Evolutionary conservation across 2,888 invertebrate species (phyloP).

Genomic region (Yponomeuta plumbellus): DNA sequence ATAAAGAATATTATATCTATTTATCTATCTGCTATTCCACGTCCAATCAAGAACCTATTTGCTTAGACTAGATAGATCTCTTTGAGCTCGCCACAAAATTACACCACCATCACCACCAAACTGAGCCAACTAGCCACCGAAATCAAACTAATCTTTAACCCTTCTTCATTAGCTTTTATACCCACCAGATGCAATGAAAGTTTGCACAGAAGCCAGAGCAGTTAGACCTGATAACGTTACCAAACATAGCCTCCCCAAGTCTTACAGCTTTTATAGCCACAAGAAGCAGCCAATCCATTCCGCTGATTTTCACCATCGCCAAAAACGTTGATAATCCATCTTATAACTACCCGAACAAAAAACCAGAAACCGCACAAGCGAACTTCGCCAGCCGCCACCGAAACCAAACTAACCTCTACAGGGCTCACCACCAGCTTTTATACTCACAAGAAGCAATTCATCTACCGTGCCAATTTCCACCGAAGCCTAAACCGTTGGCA

Average conservation of each 20-base stretch:
- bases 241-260: no score
- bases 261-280: no score
- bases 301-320: no score
- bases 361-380: no score
- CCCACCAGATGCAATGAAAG: background rate
- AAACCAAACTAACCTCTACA: background rate
- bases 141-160: background rate
- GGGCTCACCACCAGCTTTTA: background rate
- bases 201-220: slow-evolving; percentile 17
- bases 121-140: background rate
- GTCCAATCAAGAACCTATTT: no score
- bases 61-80: no score
- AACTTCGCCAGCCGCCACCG: no score
- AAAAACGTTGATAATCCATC: no score
- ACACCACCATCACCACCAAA: background rate
- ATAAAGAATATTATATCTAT: no score
- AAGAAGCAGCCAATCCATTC: no score
- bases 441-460: background rate
- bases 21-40: no score
- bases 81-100: background rate
- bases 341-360: no score
- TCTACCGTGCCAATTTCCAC: background rate
- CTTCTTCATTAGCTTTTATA: background rate
- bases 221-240: slow-evolving; percentile 38
- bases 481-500: slow-evolving; percentile 28